Evolutionary conservation across 2,113 vertebrate genomes (phyloP), one percentile per base, ranked within the genome.

Genomic region (Chrysochloris asiatica): DNA sequence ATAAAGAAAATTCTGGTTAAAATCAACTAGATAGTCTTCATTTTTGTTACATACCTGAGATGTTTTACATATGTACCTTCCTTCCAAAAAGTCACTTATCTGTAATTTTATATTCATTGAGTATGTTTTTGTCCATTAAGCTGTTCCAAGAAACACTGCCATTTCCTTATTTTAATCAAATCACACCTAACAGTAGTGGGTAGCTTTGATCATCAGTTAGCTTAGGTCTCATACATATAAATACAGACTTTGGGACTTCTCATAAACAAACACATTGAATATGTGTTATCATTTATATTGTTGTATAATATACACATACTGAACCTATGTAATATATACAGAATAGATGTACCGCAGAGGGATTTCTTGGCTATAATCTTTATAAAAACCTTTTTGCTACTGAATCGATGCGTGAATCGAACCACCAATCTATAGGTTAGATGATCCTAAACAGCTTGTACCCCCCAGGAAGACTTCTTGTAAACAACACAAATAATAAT

Each of bases 21-120:
- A 72, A 73, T 78, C 36, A 90, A 75, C 12, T 83, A 92, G 75
- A 88, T 16, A 78, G 24, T 41, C 6, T 52, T 87, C n/a, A 75
- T 43, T 77, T 88, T 22, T 85, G 2, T 89, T 86, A 89, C 24
- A 3, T 78, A 73, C 13, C 50, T 84, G 81, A 82, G 17, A 8
- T 80, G 50, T 45, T 65, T 45, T 45, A 13, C 47, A 1, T 17
- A 7, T 33, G 22, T 56, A 43, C 76, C 30, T 38, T 91, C 72
- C 47, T 90, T 90, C 2, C 56, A 28, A 93, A 86, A 92, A 65
- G 19, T 22, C 56, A 91, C 38, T 93, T 67, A 54, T 19, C 33
- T 72, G 2, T 47, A 21, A 43, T 41, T 86, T 76, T 65, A n/a
- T 21, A 47, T 11, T 33, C 8, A 45, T 50, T 12, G 14, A 38